Base-by-base conservation (phyloP, 2,888 invertebrate genomes). In the Pogonocherus hispidulus region DNA sequence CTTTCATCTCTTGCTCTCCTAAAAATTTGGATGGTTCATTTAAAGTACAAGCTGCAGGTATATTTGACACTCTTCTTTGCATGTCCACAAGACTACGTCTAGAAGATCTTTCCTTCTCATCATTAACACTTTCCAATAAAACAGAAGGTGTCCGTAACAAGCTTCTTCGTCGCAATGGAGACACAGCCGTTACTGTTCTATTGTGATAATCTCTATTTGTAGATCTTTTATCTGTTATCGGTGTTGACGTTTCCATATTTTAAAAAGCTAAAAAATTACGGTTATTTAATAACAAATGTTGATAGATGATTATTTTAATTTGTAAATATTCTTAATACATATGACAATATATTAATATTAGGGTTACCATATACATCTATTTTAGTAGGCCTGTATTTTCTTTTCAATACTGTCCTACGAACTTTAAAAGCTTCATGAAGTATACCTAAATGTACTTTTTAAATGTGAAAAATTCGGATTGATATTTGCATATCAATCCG, bases 1-100 rank as follows among this genome's bases (percentile, higher is more conserved):
- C 92, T 81, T 89, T 90, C 62, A 90, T 89, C 54, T 88, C 88
- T 22, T 76, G 69, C 44, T 81, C 81, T 81, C 81, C 87, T 5
- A 73, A 56, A 9, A 71, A 59, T 59, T 55, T 69, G 18, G 49
- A 52, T 3, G 76, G 69, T 18, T 80, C 77, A 52, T 75, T 77
- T 11, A 77, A 56, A 8, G 71, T 47, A 8, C 66, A 14, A 49
- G 56, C 46, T 6, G 51, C 51, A 5, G 70, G 69, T 44, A 74
- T 52, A 22, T 55, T 65, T 2, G 69, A 69, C 19, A 77, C 51
- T 27, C 73, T 71, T 46, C 64, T 76, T 66, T 75, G 71, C 5
- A 74, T 65, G 41, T 75, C 73, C n/a, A 71, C 62, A 5, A 75
- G 67, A 37, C 60, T 74, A 57, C 78, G 67, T 49, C 78, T 72